phyloP scores from a whole-genome alignment of 2,888 invertebrate species.

The Hypselothyrea guttata region DNA sequence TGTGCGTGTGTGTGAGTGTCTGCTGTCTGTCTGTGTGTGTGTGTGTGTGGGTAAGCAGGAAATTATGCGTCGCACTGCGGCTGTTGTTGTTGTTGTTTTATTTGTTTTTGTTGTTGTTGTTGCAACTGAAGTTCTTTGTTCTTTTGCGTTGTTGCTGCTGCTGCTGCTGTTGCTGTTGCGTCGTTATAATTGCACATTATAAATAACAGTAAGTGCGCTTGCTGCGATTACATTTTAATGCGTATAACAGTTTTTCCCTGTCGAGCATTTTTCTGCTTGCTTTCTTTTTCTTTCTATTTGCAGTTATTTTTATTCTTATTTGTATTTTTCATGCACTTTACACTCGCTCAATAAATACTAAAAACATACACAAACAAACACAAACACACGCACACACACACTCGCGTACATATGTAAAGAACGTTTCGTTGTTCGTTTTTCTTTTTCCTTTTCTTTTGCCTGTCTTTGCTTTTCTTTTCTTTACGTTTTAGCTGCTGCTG shows the following conservation, averaged over 20 bases:
- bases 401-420: no score
- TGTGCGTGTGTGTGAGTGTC: conserved; percentile 7
- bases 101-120: conserved; percentile 25
- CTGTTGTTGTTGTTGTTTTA: conserved; percentile 34
- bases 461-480: neutral
- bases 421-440: conserved; percentile 5
- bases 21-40: conserved; percentile 9
- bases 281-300: conserved; percentile 25
- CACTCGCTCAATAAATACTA: conserved; percentile 23
- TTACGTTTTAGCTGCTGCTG: conserved; percentile 7
- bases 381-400: no score
- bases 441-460: conserved; percentile 7
- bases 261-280: conserved; percentile 50
- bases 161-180: conserved; percentile 45
- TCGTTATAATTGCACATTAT: conserved; percentile 62
- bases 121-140: conserved; percentile 28
- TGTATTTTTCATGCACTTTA: conserved; percentile 36
- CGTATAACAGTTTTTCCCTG: conserved; percentile 67
- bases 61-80: conserved; percentile 69
- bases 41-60: conserved; percentile 64
- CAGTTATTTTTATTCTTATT: conserved; percentile 41
- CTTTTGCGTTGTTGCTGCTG: conserved; percentile 34
- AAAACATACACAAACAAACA: conserved; percentile 24
- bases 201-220: conserved; percentile 38
- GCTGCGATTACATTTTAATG: conserved; percentile 57